Conservation (phyloP, 2,888 invertebrate genomes). For the Drosophila pseudotakahashii region DNA sequence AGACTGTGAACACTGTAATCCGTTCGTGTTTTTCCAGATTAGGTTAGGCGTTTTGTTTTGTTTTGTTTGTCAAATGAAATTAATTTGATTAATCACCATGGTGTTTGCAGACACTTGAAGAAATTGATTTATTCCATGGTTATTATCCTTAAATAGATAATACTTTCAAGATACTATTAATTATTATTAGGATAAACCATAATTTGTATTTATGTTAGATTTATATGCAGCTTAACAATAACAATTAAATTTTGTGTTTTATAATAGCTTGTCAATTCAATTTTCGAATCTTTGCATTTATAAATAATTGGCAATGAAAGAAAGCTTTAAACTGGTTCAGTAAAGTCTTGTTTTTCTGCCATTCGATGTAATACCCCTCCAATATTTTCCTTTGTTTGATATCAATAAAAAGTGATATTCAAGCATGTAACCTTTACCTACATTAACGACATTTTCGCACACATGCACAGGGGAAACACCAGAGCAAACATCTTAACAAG, state of each 20-base stretch:
- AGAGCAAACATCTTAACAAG: constrained; percentile 34
- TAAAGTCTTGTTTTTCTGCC: not conserved
- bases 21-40: constrained; percentile 1
- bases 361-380: not conserved
- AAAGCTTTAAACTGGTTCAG: too few relatives aligned
- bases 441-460: constrained; percentile 16
- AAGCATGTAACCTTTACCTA: constrained; percentile 32
- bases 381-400: not conserved
- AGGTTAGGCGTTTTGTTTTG: not conserved
- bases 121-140: not conserved
- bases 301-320: too few relatives aligned
- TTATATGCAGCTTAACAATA: too few relatives aligned
- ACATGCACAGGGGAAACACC: constrained; percentile 15
- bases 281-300: too few relatives aligned
- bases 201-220: too few relatives aligned
- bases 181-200: too few relatives aligned
- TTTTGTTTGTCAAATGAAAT: not conserved
- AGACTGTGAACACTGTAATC: not conserved
- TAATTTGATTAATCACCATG: not conserved
- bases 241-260: too few relatives aligned
- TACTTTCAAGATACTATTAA: too few relatives aligned
- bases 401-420: constrained; percentile 17
- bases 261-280: too few relatives aligned
- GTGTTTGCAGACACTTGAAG: not conserved
- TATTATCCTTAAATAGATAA: too few relatives aligned